Evolutionary conservation across 2,797 vertebrate genomes (phyloP), one percentile per base, ranked within the genome.

Genomic region (Calcarius lapponicus): DNA sequence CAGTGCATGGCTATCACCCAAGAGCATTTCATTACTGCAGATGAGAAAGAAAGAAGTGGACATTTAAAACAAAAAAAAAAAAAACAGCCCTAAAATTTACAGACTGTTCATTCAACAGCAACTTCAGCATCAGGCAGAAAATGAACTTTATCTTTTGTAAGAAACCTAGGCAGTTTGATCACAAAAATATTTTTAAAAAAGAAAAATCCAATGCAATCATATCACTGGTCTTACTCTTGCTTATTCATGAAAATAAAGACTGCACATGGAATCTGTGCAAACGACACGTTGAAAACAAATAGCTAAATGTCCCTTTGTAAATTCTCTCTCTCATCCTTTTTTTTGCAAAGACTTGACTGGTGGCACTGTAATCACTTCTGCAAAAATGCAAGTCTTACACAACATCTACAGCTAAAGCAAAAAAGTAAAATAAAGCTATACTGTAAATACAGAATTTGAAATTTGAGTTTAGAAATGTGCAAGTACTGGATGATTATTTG

Each of bases 1-100:
- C 2, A 50, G 43, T 54, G 64, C 80, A 91, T 50, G 54, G 56
- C 67, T 93, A 94, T 66, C 72, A 94, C 76, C 92, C 92, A 93
- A 91, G 88, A 88, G 88, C 28, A 87, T 89, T 90, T 96, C 53
- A 94, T 53, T 91, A 86, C 61, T 95, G 78, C 81, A 95, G 93
- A 95, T 86, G 94, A 87, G 90, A 92, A 92, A 90, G 91, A 92
- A 94, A 90, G 75, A 90, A 92, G 88, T 79, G 94, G 51, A 93
- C 43, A 89, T 96, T 92, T 79, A 95, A 88, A 82, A 53, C 81
- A 88, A 28, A 40, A 38, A n/a, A 26, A 62, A 50, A 17, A 67
- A 65, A 25, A 4, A 47, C 60, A 45, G 26, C 76, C 90, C 91
- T 96, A 76, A 45, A 65, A 58, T 51, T 56, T 74, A 87, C 53